Conservation (phyloP, 2,797 vertebrate species). For the Phrynocephalus forsythii region DNA sequence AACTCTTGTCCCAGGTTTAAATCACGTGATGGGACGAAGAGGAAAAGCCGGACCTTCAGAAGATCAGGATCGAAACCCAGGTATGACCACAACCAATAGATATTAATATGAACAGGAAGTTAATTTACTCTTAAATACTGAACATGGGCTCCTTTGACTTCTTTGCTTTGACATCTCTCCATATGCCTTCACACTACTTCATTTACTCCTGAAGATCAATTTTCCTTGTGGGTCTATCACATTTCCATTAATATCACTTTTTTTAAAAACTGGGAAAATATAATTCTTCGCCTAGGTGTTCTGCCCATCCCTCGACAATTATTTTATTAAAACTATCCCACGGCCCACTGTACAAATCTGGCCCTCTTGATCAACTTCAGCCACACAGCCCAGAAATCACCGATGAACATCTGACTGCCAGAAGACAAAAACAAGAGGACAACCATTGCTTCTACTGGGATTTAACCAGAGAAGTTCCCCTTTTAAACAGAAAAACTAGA, state of each 20-base stretch:
- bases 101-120: neutral
- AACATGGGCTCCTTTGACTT: neutral
- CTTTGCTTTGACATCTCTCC: neutral
- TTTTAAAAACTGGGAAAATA: no score
- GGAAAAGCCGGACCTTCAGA: no score
- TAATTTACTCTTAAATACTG: neutral
- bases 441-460: neutral
- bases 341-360: neutral
- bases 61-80: no score
- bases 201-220: no score
- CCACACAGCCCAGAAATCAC: neutral
- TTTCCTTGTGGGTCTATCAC: neutral
- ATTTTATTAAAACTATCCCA: no score
- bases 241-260: neutral
- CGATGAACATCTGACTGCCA: no score
- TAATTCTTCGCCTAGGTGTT: neutral
- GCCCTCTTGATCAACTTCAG: neutral
- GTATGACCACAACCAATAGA: neutral
- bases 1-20: no score
- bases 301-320: neutral
- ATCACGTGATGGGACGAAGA: no score
- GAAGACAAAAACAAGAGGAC: neutral
- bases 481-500: neutral
- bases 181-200: neutral
- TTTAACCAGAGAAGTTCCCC: neutral